Conservation (phyloP, 2,888 invertebrate species). For the Xylota sylvarum region DNA sequence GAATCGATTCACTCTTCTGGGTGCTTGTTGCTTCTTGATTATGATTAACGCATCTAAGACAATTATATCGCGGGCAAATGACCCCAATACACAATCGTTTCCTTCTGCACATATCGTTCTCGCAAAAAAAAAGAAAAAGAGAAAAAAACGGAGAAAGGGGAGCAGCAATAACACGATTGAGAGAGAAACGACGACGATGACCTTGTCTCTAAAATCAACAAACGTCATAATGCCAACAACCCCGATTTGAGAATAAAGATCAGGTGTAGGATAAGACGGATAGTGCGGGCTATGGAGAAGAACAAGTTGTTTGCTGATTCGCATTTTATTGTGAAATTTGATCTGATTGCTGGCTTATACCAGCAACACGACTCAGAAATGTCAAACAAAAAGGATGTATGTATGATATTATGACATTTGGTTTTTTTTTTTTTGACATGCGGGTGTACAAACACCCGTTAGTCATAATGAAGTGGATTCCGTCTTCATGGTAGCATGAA, state of each 20-base stretch:
- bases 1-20: constrained; percentile 33
- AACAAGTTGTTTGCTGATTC: constrained; percentile 22
- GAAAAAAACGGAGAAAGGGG: constrained; percentile 10
- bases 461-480: constrained; percentile 9
- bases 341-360: constrained; percentile 33
- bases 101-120: constrained; percentile 4
- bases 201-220: constrained; percentile 54
- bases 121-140: constrained; percentile 26
- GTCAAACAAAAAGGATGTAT: constrained; percentile 39
- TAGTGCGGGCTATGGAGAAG: constrained; percentile 4
- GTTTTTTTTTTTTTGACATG: constrained; percentile 37
- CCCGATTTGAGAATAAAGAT: constrained; percentile 34
- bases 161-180: neutral
- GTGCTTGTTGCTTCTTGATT: constrained; percentile 26
- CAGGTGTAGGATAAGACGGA: constrained; percentile 26
- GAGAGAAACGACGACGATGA: constrained; percentile 38
- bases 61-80: constrained; percentile 62
- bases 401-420: constrained; percentile 44
- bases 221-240: constrained; percentile 52
- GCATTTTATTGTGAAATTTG: constrained; percentile 52
- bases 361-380: constrained; percentile 32
- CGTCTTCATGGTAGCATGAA: neutral
- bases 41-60: constrained; percentile 68
- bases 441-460: constrained; percentile 42
- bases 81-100: constrained; percentile 41